Evolutionary conservation across 2,113 vertebrate genomes (phyloP).

Genomic region (Sisor rabdophorus): DNA sequence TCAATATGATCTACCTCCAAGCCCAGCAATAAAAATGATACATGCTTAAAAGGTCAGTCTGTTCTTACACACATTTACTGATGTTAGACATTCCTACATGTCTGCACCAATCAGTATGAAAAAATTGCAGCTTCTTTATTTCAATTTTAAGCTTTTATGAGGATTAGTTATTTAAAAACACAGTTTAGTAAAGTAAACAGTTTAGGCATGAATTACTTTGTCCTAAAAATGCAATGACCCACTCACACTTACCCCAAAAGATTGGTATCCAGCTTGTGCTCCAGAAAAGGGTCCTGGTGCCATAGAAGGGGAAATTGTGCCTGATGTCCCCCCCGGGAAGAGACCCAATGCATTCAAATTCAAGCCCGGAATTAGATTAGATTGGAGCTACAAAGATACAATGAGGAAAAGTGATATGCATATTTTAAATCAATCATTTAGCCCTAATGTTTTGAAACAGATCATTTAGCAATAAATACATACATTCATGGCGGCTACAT

Average conservation of each 20-base stretch:
- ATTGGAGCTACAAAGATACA: slow-evolving; percentile 83
- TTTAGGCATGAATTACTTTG: not conserved
- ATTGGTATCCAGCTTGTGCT: slow-evolving; percentile 80
- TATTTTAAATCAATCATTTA: slow-evolving; percentile 28
- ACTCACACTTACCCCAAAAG: slow-evolving; percentile 83
- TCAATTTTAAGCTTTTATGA: no score
- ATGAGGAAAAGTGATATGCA: not conserved
- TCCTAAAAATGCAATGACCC: not conserved
- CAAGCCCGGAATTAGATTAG: slow-evolving; percentile 96
- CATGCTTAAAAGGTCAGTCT: no score
- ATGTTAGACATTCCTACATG: no score
- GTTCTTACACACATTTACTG: no score
- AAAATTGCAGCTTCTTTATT: no score
- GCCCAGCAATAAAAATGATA: no score
- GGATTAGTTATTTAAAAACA: not conserved
- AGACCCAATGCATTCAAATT: slow-evolving; percentile 97
- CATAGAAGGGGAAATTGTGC: slow-evolving; percentile 85
- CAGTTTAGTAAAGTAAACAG: no score
- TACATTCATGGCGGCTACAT: slow-evolving; percentile 97
- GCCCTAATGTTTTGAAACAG: no score
- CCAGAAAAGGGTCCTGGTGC: slow-evolving; percentile 80
- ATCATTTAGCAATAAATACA: slow-evolving; percentile 55
- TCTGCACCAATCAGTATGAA: no score
- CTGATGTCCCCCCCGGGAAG: slow-evolving; percentile 86
- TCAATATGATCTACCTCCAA: no score